Evolutionary conservation across 2,797 vertebrate species (phyloP).

Genomic region (Chaetophractus vellerosus): DNA sequence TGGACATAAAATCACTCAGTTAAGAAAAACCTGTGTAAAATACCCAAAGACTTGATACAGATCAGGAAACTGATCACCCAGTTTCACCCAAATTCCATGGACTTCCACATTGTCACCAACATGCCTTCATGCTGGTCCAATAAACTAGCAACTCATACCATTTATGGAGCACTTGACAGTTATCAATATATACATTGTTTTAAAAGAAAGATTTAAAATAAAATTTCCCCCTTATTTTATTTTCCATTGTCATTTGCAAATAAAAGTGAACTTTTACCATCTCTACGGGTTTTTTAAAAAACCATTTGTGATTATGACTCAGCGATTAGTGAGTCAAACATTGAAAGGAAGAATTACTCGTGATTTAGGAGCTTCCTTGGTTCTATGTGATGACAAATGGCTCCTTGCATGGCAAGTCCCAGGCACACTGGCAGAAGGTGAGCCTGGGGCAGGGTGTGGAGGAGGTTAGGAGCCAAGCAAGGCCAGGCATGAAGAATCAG

Average conservation of each 20-base stretch:
- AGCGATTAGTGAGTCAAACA: background rate
- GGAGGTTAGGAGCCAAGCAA: background rate
- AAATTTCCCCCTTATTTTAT: background rate
- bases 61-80: background rate
- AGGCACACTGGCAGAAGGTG: background rate
- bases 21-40: background rate
- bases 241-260: background rate
- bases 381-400: background rate
- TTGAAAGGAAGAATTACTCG: background rate
- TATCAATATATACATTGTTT: background rate
- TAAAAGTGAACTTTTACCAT: background rate
- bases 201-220: background rate
- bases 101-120: background rate
- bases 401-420: background rate
- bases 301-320: background rate
- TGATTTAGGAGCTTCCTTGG: background rate
- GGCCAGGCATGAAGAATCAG: background rate
- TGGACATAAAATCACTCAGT: too few relatives aligned
- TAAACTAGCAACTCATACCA: background rate
- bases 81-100: background rate
- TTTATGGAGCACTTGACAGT: background rate
- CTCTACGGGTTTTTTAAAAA: background rate
- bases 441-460: fast-evolving
- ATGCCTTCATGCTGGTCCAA: background rate
- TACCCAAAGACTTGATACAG: background rate